phyloP scores from a whole-genome alignment of 2,888 invertebrate species.

The Spatulosminthurus flaviceps region DNA sequence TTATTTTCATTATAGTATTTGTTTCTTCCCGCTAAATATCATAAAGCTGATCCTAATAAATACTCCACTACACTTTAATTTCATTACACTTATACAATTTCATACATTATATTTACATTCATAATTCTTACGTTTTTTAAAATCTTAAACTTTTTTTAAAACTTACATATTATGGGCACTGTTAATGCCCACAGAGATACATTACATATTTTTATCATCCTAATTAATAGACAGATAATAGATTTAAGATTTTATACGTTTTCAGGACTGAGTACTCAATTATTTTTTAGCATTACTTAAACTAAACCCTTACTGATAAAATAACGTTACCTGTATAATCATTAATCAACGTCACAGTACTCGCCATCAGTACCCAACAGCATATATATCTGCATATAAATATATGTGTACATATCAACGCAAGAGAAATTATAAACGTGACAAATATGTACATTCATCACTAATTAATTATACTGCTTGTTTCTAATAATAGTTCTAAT shows the following conservation, averaged over 20 bases:
- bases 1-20: neutral
- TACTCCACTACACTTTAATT: slow-evolving; percentile 6
- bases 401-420: no score
- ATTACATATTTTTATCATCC: neutral
- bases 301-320: neutral
- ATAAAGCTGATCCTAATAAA: slow-evolving; percentile 13
- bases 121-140: neutral
- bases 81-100: neutral
- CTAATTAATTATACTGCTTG: neutral
- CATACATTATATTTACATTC: neutral
- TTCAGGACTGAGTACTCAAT: slow-evolving; percentile 18
- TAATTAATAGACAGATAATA: no score
- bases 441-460: neutral
- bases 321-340: neutral
- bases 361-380: neutral
- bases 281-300: no score
- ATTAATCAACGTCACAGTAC: slow-evolving; percentile 14
- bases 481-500: neutral
- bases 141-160: neutral
- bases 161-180: slow-evolving; percentile 8
- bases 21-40: no score
- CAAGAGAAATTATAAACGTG: neutral
- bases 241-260: slow-evolving; percentile 8
- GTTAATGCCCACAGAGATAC: slow-evolving; percentile 5
- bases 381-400: no score